Evolutionary conservation across 2,113 vertebrate genomes (phyloP).

Genomic region (Channa maculata): DNA sequence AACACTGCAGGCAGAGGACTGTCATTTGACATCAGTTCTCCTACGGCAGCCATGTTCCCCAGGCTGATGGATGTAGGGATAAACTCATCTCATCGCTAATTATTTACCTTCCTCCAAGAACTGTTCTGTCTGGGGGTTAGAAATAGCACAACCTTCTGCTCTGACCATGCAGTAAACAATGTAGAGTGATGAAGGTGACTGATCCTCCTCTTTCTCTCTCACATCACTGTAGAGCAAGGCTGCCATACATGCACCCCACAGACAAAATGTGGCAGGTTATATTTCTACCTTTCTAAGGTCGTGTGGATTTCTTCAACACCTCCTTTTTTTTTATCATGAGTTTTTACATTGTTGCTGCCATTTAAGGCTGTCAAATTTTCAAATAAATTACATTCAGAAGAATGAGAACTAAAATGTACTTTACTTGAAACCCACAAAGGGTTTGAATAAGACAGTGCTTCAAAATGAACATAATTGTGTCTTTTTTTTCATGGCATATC

Average conservation of each 20-base stretch:
- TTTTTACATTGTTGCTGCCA: too few relatives aligned
- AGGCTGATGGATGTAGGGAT: conserved; percentile 72
- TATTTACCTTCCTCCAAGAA: conserved; percentile 71
- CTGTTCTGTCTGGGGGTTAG: conserved; percentile 56
- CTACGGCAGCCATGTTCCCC: conserved; percentile 53
- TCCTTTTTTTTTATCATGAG: background rate
- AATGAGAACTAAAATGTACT: background rate
- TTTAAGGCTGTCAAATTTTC: too few relatives aligned
- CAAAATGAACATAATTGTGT: too few relatives aligned
- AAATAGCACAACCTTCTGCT: conserved; percentile 52
- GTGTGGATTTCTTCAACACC: background rate
- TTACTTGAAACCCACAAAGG: background rate
- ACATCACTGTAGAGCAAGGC: conserved; percentile 14
- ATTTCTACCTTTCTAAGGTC: background rate
- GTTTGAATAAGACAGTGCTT: too few relatives aligned
- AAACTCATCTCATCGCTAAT: conserved; percentile 75
- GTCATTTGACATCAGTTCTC: conserved; percentile 50
- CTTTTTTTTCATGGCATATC: too few relatives aligned
- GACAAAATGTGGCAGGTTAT: conserved; percentile 20
- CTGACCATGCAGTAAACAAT: conserved; percentile 63
- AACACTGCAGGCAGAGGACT: conserved; percentile 52
- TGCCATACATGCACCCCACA: conserved; percentile 2
- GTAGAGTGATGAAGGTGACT: conserved; percentile 50
- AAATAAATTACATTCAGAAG: too few relatives aligned
- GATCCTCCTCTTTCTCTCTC: conserved; percentile 12